Base-by-base conservation (phyloP, 2,888 invertebrate genomes). In the Lacanobia oleracea region DNA sequence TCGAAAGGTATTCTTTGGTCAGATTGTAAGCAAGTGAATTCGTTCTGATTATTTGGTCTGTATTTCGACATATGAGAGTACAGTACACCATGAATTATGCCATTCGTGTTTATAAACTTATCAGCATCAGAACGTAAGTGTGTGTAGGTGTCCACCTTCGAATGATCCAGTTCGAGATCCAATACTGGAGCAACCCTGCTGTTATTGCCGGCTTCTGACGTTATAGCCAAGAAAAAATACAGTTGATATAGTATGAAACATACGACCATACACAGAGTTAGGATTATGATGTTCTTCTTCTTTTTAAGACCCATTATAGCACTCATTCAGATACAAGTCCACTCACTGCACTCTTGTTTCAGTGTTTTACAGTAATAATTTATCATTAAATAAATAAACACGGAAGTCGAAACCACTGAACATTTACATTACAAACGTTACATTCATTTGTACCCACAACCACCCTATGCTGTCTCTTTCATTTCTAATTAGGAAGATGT, bases 211-310 rank as follows among this genome's bases (percentile, higher is more conserved):
- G 88, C 79, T 80, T 93, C 93, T 3, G 95, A 92, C 37, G 93
- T 88, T 68, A 96, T 93, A 2, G 92, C 88, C 27, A 93, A 75
- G 80, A 95, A 95, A 86, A 96, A 95, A 87, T 95, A 95, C 65
- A 96, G 80, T 80, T 96, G 96, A 81, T 96, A 96, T 14, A 96
- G 62, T 75, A 93, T 94, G 65, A 93, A 96, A 89, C 93, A 90
- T 68, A 91, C 72, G 33, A 92, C 88, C 88, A 94, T 89, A 77
- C 91, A 93, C 33, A 92, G 53, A 65, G 95, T 90, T 21, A 95
- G 70, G 21, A 93, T 82, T 48, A 95, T 90, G 33, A 95, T 88
- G 68, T 95, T 94, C 88, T 94, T 95, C 88, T 94, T 96, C 87
- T 95, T 96, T 83, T 94, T 94, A 23, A 93, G 65, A 40, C 91